phyloP scores from a whole-genome alignment of 2,888 invertebrate genomes.

The Eurytoma adleriae region DNA sequence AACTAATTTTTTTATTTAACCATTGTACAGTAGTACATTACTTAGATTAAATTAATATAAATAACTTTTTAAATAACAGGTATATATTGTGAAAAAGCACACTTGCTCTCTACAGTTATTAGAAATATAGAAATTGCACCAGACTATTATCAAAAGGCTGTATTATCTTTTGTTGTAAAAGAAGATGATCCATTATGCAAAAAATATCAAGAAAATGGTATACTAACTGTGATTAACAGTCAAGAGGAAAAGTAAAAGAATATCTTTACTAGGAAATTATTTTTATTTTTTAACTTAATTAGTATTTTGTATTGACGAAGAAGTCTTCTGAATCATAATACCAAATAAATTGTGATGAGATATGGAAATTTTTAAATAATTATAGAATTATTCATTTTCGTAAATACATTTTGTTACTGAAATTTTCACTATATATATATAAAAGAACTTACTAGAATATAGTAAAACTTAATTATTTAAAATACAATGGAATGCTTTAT shows the following conservation, averaged over 20 bases:
- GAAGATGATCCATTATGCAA: constrained; percentile 86
- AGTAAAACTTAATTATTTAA: constrained; percentile 50
- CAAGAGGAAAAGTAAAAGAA: constrained; percentile 46
- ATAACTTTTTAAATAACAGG: constrained; percentile 74
- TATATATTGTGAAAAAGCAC: constrained; percentile 90
- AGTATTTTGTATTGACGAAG: constrained; percentile 56
- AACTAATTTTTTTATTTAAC: constrained; percentile 31
- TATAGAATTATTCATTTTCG: constrained; percentile 37
- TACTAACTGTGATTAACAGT: constrained; percentile 66
- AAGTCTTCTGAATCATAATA: constrained; percentile 54
- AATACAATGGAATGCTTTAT: constrained; percentile 50
- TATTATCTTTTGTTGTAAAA: constrained; percentile 87
- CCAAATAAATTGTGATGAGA: constrained; percentile 58
- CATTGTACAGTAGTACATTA: neutral
- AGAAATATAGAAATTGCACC: constrained; percentile 89
- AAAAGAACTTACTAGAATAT: constrained; percentile 44
- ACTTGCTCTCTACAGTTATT: constrained; percentile 92
- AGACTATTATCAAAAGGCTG: constrained; percentile 90
- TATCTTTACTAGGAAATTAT: constrained; percentile 53
- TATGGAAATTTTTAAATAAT: constrained; percentile 49
- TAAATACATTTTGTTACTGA: constrained; percentile 53
- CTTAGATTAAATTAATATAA: neutral
- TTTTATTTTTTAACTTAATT: constrained; percentile 54
- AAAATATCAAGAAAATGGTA: constrained; percentile 80
- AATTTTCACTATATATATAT: constrained; percentile 53